These are phyloP conservation scores for Zeuzera pyrina DNA, from an alignment of 2,888 invertebrate genomes.

Conservation along the genomic window DNA sequence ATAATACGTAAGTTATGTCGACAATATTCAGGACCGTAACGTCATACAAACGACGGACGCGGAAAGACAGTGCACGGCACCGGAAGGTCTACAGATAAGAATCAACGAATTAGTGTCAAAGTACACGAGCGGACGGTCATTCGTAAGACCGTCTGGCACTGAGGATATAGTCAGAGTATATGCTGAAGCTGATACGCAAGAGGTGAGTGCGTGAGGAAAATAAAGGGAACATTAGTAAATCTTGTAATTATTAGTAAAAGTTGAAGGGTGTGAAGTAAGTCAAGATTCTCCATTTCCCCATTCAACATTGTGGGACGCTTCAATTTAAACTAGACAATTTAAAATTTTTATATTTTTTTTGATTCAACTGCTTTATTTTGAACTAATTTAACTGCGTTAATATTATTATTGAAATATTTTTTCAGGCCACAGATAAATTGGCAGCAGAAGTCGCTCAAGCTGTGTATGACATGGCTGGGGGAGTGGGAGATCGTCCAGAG, in stretches of 20 bases:
- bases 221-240: neutral
- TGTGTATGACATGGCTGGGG: slow-evolving; percentile 86
- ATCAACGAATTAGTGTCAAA: slow-evolving; percentile 81
- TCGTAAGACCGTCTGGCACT: slow-evolving; percentile 97
- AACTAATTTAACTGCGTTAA: no score
- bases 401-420: slow-evolving; percentile 11
- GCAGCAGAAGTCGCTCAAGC: slow-evolving; percentile 82
- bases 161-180: slow-evolving; percentile 97
- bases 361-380: no score
- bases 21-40: slow-evolving; percentile 84
- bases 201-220: slow-evolving; percentile 41
- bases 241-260: no score
- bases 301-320: no score
- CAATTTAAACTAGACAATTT: no score
- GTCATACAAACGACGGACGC: slow-evolving; percentile 90
- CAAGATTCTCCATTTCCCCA: no score
- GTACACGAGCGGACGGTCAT: slow-evolving; percentile 84
- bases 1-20: no score
- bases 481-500: slow-evolving; percentile 78
- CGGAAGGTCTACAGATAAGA: slow-evolving; percentile 85
- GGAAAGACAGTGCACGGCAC: slow-evolving; percentile 85
- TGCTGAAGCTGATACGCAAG: slow-evolving; percentile 89
- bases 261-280: no score
- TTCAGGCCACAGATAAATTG: slow-evolving; percentile 77
- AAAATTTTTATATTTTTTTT: no score